Base-by-base conservation (phyloP, 2,797 vertebrate species). In the Rhinatrema bivittatum region DNA sequence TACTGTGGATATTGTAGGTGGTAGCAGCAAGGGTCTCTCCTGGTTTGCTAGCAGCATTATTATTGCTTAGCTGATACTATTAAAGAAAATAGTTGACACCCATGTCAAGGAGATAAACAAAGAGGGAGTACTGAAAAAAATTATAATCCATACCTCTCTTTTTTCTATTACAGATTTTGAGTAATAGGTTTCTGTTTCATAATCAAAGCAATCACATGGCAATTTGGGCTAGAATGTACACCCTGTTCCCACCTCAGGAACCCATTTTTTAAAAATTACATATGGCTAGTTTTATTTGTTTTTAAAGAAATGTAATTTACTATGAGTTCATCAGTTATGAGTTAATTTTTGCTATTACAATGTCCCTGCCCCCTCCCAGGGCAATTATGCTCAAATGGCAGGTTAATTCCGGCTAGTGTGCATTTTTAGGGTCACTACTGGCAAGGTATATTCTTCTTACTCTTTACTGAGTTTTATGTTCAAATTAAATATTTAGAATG, bases 201-300 rank as follows among this genome's bases (percentile, higher is more conserved):
- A 69, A 72, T 72, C 60, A 67, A 78, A 65, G 70, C 57, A 68
- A 74, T 74, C 80, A 70, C 57, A 47, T 29, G 53, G 62, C 70
- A 73, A 79, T 79, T 75, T 79, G 60, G 65, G 66, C 79, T 76
- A 74, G 59, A 82, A 80, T 76, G 47, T 55, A 44, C 58, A 54
- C 70, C 72, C 68, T 46, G 56, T 71, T 79, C 52, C 54, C 51
- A 46, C 56, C 70, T 65, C 80, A 60, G 66, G 70, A 78, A 74
- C 73, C 52, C 70, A 77, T 75, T 79, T 78, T 79, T 70, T 78
- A 70, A n/a, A n/a, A n/a, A 71, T 78, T 79, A 82, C 80, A 80
- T 79, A 74, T 83, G 79, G 80, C 72, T 82, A 79, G 83, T 82
- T 78, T 73, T 78, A 74, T 82, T 80, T 56, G 72, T 81, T n/a